A percentile compares a stretch with the other conserved stretches of the same genome.
These are phyloP conservation scores for Porites cylindrica DNA, from an alignment of 92 coral and sea anemone genomes.

Conservation along the genomic window DNA sequence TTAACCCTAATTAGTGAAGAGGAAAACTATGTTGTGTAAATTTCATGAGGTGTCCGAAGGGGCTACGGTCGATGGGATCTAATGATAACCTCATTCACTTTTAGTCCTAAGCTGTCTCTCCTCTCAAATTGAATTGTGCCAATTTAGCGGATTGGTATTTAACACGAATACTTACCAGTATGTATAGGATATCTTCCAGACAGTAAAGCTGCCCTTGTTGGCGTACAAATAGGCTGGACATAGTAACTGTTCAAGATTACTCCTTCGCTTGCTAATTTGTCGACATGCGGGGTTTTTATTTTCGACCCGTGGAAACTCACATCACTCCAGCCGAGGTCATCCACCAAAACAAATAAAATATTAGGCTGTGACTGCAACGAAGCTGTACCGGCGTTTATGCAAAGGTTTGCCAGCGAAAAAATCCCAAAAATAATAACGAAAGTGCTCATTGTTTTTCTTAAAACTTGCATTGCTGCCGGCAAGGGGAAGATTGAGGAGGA, in stretches of 20 bases:
- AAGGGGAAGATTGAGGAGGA: too few species aligned
- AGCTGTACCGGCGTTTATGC: slow-evolving; percentile 4
- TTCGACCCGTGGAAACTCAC: slow-evolving; percentile 71
- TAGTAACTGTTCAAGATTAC: slow-evolving; percentile 68
- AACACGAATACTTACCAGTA: slow-evolving; percentile 43
- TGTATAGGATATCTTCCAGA: slow-evolving; percentile 83
- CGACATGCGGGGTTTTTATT: slow-evolving; percentile 68
- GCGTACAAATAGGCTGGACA: slow-evolving; percentile 79
- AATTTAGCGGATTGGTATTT: too few species aligned
- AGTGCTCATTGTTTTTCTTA: background rate
- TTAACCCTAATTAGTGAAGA: too few species aligned
- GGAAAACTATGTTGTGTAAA: too few species aligned
- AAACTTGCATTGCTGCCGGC: too few species aligned
- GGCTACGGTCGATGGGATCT: too few species aligned
- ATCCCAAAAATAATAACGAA: background rate
- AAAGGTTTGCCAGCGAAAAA: background rate
- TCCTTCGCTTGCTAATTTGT: slow-evolving; percentile 64
- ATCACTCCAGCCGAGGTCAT: slow-evolving; percentile 79
- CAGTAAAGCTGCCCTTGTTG: slow-evolving; percentile 72
- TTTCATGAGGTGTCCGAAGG: too few species aligned
- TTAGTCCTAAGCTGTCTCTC: too few species aligned
- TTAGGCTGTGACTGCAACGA: slow-evolving; percentile 35
- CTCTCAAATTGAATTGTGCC: too few species aligned
- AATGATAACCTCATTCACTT: too few species aligned
- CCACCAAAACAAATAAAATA: slow-evolving; percentile 62